Conservation (phyloP, 2,113 vertebrate genomes). For the Corythaixoides concolor region DNA sequence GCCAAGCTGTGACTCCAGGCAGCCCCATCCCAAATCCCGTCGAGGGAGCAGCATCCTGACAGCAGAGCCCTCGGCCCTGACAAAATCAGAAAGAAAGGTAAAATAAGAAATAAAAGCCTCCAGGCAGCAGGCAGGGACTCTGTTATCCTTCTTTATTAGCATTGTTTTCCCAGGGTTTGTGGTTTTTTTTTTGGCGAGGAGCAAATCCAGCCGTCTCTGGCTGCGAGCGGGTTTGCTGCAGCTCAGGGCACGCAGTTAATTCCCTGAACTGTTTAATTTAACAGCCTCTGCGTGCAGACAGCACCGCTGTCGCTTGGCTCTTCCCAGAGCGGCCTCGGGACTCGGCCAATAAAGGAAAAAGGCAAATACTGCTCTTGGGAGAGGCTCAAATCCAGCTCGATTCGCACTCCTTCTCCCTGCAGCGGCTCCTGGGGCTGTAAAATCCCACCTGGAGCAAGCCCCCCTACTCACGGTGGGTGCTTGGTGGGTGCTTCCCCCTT, state of each 20-base stretch:
- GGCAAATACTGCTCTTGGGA: background rate
- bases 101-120: background rate
- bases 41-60: background rate
- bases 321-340: background rate
- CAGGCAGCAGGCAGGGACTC: background rate
- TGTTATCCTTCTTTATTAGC: background rate
- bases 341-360: background rate
- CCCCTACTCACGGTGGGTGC: background rate
- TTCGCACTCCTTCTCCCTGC: background rate
- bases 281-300: conserved; percentile 20
- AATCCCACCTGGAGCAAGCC: accelerated
- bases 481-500: background rate
- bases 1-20: accelerated
- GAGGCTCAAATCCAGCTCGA: background rate
- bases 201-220: background rate
- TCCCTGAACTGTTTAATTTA: conserved; percentile 51
- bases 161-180: background rate
- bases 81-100: background rate
- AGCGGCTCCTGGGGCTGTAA: background rate
- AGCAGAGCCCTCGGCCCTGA: background rate
- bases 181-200: background rate
- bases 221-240: background rate
- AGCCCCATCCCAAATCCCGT: background rate
- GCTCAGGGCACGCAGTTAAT: background rate
- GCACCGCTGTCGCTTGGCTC: background rate